A percentile compares a stretch with the other conserved stretches of the same genome.
phyloP scores from a whole-genome alignment of 2,797 vertebrate species.

The Enoplosus armatus region DNA sequence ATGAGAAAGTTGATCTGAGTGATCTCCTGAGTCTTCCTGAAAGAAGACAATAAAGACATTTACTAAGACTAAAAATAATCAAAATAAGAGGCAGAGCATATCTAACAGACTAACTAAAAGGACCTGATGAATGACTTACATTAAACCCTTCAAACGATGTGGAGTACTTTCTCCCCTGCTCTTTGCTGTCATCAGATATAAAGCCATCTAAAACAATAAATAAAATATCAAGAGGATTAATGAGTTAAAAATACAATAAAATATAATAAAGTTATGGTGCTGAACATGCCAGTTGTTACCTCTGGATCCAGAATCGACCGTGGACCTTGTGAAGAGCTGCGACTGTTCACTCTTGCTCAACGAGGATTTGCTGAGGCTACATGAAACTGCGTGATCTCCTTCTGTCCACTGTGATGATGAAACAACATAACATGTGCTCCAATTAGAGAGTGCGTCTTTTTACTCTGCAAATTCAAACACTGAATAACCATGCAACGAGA shows the following conservation, averaged over 20 bases:
- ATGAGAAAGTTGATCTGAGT: conserved; percentile 41
- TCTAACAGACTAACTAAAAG: not conserved
- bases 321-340: conserved; percentile 65
- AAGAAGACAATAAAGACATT: conserved; percentile 34
- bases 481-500: conserved; percentile 16
- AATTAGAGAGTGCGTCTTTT: conserved; percentile 6
- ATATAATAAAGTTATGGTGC: not conserved
- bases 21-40: conserved; percentile 61
- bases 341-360: conserved; percentile 74
- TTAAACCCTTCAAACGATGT: conserved; percentile 77
- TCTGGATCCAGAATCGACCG: conserved; percentile 70
- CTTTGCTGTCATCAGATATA: conserved; percentile 70
- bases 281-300: conserved; percentile 68
- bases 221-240: conserved; percentile 1
- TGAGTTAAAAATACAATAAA: not conserved
- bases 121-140: conserved; percentile 59
- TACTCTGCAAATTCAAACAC: not conserved
- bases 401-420: conserved; percentile 60
- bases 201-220: conserved; percentile 70
- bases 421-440: conserved; percentile 12
- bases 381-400: conserved; percentile 42
- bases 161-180: conserved; percentile 66
- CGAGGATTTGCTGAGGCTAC: conserved; percentile 61
- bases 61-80: not conserved
- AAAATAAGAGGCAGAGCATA: not conserved